Percentiles rank a stretch among this genome's conserved stretches.
Conservation (phyloP, 2,797 vertebrate species). For the Synanceia verrucosa region DNA sequence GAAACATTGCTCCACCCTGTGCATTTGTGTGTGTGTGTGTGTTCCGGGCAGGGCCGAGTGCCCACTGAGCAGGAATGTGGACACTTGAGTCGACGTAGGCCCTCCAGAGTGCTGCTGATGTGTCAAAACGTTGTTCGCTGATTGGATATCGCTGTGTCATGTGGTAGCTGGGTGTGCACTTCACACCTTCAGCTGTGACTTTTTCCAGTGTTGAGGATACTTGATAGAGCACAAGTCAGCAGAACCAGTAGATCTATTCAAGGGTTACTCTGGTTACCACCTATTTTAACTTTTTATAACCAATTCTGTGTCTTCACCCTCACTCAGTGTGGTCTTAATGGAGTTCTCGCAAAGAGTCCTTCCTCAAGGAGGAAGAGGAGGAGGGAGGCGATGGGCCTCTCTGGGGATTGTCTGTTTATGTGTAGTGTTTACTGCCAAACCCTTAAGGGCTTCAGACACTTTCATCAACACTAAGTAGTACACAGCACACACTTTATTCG, state of each 20-base stretch:
- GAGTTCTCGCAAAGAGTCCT: slow-evolving; percentile 49
- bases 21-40: slow-evolving; percentile 35
- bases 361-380: slow-evolving; percentile 38
- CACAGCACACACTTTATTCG: slow-evolving; percentile 51
- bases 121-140: slow-evolving; percentile 68
- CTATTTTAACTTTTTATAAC: slow-evolving; percentile 8
- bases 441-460: slow-evolving; percentile 72
- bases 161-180: slow-evolving; percentile 67
- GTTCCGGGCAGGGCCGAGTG: slow-evolving; percentile 14
- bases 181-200: slow-evolving; percentile 72
- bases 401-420: slow-evolving; percentile 76
- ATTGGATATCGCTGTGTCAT: slow-evolving; percentile 73
- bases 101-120: slow-evolving; percentile 72
- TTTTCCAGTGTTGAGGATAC: slow-evolving; percentile 53
- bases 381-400: slow-evolving; percentile 51
- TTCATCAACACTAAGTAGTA: slow-evolving; percentile 71
- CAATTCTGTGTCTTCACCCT: slow-evolving; percentile 54
- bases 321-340: slow-evolving; percentile 50
- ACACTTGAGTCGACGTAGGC: slow-evolving; percentile 65
- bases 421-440: slow-evolving; percentile 75
- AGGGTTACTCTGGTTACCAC: slow-evolving; percentile 47
- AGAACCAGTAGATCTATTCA: slow-evolving; percentile 41
- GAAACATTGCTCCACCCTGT: slow-evolving; percentile 56
- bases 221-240: slow-evolving; percentile 57
- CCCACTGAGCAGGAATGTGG: slow-evolving; percentile 62